Base-by-base conservation (phyloP, 2,797 vertebrate species). In the Catharus ustulatus region DNA sequence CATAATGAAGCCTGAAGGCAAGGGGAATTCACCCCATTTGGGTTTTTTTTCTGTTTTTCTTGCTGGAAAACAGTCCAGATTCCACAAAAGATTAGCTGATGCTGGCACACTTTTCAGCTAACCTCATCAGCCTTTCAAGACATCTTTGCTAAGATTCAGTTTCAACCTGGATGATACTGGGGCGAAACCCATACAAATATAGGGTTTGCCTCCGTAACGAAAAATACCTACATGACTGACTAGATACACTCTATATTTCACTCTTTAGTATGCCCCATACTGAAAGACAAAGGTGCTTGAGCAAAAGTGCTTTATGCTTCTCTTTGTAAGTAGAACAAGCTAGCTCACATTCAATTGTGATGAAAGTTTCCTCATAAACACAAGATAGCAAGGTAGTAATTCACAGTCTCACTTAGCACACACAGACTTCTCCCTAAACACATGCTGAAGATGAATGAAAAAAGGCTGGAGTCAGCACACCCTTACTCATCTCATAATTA, bases 41-140 rank as follows among this genome's bases (percentile, higher is more conserved):
- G 67, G 2, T 14, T 58, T 87, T 76, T 76, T 71, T 84, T 48
- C 71, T 38, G 46, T 58, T 57, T 74, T 74, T 92, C 55, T 66
- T 27, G 0, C 42, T 94, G 87, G 29, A 95, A 96, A 89, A 55
- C 78, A n/a, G 48, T 92, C 42, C 64, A 93, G 86, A 92, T 94
- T 93, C 85, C 85, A 88, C 87, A 91, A 96, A 94, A 95, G 80
- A 91, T 94, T 96, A 96, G 92, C 74, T 91, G 77, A 71, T 90
- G 74, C 67, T 74, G 72, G 59, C 87, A 91, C 80, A 76, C 88
- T 89, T 93, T 86, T 91, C 75, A 84, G 64, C 63, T 91, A 94
- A 88, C 59, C 80, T 94, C 32, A 76, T 73, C 63, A 88, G 48
- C 13, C 23, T 93, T 94, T 96, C 77, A 73, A 91, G 59, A 69